phyloP scores from a whole-genome alignment of 2,113 vertebrate species.

The Chloropsis cyanopogon region DNA sequence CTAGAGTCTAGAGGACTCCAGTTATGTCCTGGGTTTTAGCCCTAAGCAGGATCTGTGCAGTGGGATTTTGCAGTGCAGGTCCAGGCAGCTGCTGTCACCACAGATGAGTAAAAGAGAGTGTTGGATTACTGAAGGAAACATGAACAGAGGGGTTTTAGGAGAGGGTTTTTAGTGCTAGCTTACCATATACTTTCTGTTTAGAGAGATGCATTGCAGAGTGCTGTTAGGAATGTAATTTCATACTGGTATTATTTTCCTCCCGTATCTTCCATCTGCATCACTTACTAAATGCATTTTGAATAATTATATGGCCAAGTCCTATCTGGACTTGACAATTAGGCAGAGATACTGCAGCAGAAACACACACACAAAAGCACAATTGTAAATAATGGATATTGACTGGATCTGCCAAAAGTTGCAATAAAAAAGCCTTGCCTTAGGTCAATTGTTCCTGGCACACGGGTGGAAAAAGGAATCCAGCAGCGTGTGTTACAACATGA shows the following conservation, averaged over 20 bases:
- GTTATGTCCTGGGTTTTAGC: not conserved
- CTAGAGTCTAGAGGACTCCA: no score
- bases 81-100: not conserved
- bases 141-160: not conserved
- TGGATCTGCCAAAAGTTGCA: slow-evolving; percentile 26
- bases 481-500: not conserved
- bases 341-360: not conserved
- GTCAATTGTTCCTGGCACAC: slow-evolving; percentile 27
- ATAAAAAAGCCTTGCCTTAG: slow-evolving; percentile 6
- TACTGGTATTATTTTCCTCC: not conserved
- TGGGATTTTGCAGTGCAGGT: not conserved
- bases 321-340: not conserved
- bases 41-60: not conserved
- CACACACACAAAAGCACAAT: not conserved
- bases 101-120: not conserved
- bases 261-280: not conserved
- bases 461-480: not conserved
- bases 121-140: not conserved
- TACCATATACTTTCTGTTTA: not conserved
- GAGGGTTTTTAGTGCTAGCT: not conserved
- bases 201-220: not conserved
- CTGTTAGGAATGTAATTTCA: not conserved
- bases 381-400: slow-evolving; percentile 17
- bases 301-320: not conserved
- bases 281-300: slow-evolving; percentile 16